Evolutionary conservation across 2,113 vertebrate genomes (phyloP), one percentile per base, ranked within the genome.

Genomic region (Cynocephalus volans): DNA sequence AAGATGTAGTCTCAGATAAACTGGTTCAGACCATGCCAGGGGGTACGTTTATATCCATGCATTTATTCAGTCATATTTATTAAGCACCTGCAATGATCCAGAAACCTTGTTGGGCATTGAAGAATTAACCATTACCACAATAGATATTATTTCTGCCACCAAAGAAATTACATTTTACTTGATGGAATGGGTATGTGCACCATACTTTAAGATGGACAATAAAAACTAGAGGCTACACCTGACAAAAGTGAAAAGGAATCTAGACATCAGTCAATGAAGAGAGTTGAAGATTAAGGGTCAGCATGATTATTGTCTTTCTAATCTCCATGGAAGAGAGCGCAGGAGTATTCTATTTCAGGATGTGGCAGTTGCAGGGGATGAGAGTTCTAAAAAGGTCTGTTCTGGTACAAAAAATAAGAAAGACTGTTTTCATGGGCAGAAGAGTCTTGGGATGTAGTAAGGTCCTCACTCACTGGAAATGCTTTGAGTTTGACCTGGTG

Each of bases 1-100:
- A 91, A 95, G 48, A 60, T 86, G 58, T 41, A 21, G 88, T 83
- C 73, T 95, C 81, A 70, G 82, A 94, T 90, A 77, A 95, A 60
- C 41, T 83, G 52, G 41, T 48, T 12, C 6, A 79, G 82, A 75
- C 9, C 41, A 26, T 0, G 1, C 17, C 17, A 82, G 31, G 6
- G 31, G 48, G 24, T 33, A 73, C 41, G n/a, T 86, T 95, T 77
- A 91, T 91, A 89, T 19, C 50, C 17, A 33, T 65, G 13, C 18
- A 76, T 56, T 95, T 79, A 65, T 77, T 92, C 41, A 79, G 15
- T 65, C n/a, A 48, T 92, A 33, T 70, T 73, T 60, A 95, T 8
- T 76, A 80, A 96, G 52, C 9, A 23, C 50, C n/a, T 65, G 12
- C 36, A 84, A 88, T 58, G 50, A 97, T n/a, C 69, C 65, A 93